Evolutionary conservation across 2,113 vertebrate genomes (phyloP), one percentile per base, ranked within the genome.

Genomic region (Accipiter cooperii): DNA sequence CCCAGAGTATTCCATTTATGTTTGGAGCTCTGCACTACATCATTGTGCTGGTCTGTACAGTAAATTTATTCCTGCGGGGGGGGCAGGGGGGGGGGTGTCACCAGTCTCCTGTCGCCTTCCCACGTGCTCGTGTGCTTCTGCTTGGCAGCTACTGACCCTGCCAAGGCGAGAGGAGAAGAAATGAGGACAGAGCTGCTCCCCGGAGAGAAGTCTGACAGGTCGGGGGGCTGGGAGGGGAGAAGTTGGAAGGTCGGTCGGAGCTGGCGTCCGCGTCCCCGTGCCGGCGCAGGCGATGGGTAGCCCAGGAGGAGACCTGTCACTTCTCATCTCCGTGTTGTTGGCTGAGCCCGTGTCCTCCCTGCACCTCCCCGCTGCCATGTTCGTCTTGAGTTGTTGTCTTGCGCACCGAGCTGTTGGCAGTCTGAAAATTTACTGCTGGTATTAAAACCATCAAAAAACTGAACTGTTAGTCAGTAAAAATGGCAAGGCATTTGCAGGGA

Each of bases 11-110:
- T 97, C 95, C 94, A 92, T 95, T 96, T 97, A 68, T 77, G 84
- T 95, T 91, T 78, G 73, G 84, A 95, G 93, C 46, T 91, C 95
- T 96, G 93, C 76, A 82, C 86, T 97, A 70, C 69, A 58, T 96
- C 94, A 94, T 51, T 89, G 84, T 91, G 64, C 78, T 92, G 81
- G 68, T 95, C 93, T 84, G 73, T 87, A 87, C 97, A 93, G 84
- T 89, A 94, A 95, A 95, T 95, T 94, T 96, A 88, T 94, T 93
- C 95, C 28, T 79, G 25, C 47, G 34, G 51, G 29, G 49, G 40
- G 12, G 40, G 42, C n/a, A n/a, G 42, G 42, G 42, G 6, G 14
- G 14, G 42, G 36, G 42, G 9, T 26, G 4, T 78, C 42, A 31
- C 31, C 2, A 1, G 4, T 47, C 29, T 55, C 19, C 46, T 33